Conservation (phyloP, 2,888 invertebrate species). For the Himalopsyche japonica region DNA sequence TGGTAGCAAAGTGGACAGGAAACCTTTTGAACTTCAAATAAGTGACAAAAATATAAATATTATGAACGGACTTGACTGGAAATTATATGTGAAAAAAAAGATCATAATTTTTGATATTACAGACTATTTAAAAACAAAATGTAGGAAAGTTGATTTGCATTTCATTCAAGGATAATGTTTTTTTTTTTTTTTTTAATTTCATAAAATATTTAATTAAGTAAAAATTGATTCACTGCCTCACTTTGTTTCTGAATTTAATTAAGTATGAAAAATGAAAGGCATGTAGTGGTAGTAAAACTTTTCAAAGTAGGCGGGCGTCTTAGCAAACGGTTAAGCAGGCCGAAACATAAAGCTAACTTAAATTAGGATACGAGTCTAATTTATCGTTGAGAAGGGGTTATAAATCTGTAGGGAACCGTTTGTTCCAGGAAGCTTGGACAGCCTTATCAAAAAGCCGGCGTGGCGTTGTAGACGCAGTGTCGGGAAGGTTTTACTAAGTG, state of each 20-base stretch:
- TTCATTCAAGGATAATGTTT: too few relatives aligned
- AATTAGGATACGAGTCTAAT: background rate
- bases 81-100: too few relatives aligned
- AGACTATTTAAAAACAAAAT: too few relatives aligned
- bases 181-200: too few relatives aligned
- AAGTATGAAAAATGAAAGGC: background rate
- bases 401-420: background rate
- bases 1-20: too few relatives aligned
- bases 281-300: background rate
- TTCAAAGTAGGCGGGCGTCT: background rate
- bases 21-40: too few relatives aligned
- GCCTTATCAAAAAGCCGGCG: background rate
- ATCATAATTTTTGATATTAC: too few relatives aligned
- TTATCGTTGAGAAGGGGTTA: background rate
- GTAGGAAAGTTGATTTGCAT: too few relatives aligned
- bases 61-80: too few relatives aligned
- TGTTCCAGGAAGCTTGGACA: background rate
- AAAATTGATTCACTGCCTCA: too few relatives aligned
- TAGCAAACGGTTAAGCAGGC: background rate
- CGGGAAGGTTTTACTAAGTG: background rate
- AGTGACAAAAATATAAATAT: too few relatives aligned
- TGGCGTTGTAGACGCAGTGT: background rate
- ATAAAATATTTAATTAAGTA: too few relatives aligned
- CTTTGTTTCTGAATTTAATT: background rate
- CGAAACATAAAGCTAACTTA: background rate